These are phyloP conservation scores for Leptoclinus maculatus DNA, from an alignment of 2,797 vertebrate species.

Conservation along the genomic window DNA sequence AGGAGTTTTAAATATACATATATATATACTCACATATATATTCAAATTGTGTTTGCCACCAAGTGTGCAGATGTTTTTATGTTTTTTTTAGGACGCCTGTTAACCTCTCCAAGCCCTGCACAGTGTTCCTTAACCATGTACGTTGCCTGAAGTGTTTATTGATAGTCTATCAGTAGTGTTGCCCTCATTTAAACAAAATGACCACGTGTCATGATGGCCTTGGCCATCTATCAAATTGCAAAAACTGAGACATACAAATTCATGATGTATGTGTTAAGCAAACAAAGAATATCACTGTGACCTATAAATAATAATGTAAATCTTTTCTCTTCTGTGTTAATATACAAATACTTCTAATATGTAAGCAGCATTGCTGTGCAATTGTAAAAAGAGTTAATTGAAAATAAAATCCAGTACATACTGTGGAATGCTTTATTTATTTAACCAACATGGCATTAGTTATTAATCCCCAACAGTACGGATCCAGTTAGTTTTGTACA, in stretches of 20 bases:
- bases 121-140: background rate
- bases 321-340: background rate
- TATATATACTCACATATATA: background rate
- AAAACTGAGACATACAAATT: background rate
- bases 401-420: slow-evolving; percentile 57
- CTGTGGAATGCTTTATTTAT: slow-evolving; percentile 45
- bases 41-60: background rate
- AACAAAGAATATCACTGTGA: slow-evolving; percentile 7
- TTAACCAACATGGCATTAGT: background rate
- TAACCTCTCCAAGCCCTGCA: background rate
- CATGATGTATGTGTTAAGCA: slow-evolving; percentile 17
- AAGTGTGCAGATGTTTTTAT: background rate
- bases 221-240: rapidly evolving
- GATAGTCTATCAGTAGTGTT: background rate
- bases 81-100: background rate
- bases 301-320: slow-evolving; percentile 11
- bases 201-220: background rate
- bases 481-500: slow-evolving; percentile 13
- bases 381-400: slow-evolving; percentile 15
- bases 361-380: slow-evolving; percentile 36
- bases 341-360: slow-evolving; percentile 4
- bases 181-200: background rate
- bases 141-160: slow-evolving; percentile 18
- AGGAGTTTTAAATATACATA: background rate
- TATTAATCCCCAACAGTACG: slow-evolving; percentile 1